Evolutionary conservation across 2,113 vertebrate genomes (phyloP).

Genomic region (Apodemus speciosus): DNA sequence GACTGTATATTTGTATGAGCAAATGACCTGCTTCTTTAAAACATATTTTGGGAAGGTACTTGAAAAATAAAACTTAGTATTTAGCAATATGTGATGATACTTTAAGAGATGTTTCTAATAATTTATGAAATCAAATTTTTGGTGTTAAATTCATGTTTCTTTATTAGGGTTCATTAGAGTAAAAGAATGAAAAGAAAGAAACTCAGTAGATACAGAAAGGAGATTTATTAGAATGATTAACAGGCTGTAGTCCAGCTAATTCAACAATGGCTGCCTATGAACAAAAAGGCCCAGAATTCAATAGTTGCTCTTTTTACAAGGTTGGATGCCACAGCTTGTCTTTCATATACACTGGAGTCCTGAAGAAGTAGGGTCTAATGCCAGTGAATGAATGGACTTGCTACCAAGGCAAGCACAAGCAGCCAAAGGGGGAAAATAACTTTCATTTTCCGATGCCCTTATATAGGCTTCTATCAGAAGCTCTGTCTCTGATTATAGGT

Average conservation of each 20-base stretch:
- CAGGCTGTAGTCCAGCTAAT: not conserved
- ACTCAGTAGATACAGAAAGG: not conserved
- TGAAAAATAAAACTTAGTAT: constrained; percentile 9
- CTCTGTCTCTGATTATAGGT: not conserved
- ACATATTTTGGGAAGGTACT: constrained; percentile 52
- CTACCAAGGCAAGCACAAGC: not conserved
- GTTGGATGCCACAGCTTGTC: not conserved
- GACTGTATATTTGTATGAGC: constrained; percentile 39
- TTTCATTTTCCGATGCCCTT: no score
- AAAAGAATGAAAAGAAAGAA: not conserved
- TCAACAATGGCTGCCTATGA: not conserved
- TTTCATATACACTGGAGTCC: not conserved
- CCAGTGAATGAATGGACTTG: not conserved
- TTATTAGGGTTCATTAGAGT: not conserved
- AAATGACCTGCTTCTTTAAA: constrained; percentile 50
- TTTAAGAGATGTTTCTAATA: constrained; percentile 42
- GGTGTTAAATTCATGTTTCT: not conserved
- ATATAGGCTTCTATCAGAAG: not conserved
- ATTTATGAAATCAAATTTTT: constrained; percentile 41
- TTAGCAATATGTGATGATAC: not conserved
- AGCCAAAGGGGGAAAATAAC: not conserved
- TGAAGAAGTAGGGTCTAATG: not conserved
- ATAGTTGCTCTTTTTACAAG: not conserved
- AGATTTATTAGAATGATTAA: not conserved
- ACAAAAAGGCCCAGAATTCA: not conserved